These are phyloP conservation scores for Dendrocopos noguchii DNA, from an alignment of 2,113 vertebrate genomes.

Conservation along the genomic window DNA sequence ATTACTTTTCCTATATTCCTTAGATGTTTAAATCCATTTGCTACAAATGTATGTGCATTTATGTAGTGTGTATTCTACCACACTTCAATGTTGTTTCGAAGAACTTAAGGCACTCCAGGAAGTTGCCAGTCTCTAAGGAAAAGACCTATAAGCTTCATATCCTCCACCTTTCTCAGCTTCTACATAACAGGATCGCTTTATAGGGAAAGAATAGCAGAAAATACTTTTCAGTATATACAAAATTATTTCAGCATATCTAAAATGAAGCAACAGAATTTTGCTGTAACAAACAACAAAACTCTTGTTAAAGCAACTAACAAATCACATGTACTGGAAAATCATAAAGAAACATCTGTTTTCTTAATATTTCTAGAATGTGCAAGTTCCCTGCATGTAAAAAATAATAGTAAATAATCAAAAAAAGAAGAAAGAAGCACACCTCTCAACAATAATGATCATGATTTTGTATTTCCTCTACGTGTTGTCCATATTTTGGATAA, in stretches of 20 bases:
- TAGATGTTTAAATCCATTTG: neutral
- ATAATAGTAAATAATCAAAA: accelerated
- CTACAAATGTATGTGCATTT: neutral
- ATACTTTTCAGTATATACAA: neutral
- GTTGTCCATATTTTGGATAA: neutral
- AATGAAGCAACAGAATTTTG: neutral
- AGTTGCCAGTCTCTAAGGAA: neutral
- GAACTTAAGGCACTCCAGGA: neutral
- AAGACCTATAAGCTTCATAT: neutral
- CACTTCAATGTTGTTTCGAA: neutral
- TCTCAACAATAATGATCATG: neutral
- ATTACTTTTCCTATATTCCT: neutral
- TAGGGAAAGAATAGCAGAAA: neutral
- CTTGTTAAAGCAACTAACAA: neutral
- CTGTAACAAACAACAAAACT: neutral
- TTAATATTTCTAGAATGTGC: neutral
- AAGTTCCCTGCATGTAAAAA: no score
- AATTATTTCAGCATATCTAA: neutral
- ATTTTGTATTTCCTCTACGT: neutral
- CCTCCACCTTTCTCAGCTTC: neutral
- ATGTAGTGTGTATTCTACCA: neutral
- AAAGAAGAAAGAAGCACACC: neutral
- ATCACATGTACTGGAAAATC: neutral
- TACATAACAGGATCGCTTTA: neutral
- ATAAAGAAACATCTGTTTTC: neutral